Conservation (phyloP, 1,140 invertebrate species). For the Amyelois transitella region DNA sequence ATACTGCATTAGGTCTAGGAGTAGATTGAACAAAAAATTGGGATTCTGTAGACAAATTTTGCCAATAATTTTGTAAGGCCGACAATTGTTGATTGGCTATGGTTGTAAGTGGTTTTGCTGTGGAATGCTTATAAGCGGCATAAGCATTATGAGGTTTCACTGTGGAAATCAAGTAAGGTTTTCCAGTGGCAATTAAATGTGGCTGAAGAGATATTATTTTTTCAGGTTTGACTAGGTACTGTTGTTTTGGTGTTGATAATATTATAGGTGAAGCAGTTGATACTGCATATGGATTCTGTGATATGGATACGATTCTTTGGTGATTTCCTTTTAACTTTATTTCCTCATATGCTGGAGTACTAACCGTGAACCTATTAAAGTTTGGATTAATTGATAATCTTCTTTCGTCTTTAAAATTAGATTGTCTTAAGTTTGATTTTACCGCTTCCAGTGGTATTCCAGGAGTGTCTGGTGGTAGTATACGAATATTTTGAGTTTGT, state of each 20-base stretch:
- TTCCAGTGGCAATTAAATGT: slow-evolving; percentile 27
- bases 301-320: slow-evolving; percentile 22
- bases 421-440: slow-evolving; percentile 46
- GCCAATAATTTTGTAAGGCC: slow-evolving; percentile 54
- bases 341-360: slow-evolving; percentile 18
- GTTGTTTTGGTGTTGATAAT: slow-evolving; percentile 40
- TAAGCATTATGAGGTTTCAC: slow-evolving; percentile 32
- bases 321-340: slow-evolving; percentile 21
- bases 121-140: slow-evolving; percentile 35
- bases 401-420: slow-evolving; percentile 61
- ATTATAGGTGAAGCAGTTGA: slow-evolving; percentile 27
- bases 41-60: slow-evolving; percentile 31
- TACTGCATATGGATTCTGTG: slow-evolving; percentile 37
- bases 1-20: slow-evolving; percentile 28
- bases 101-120: slow-evolving; percentile 44
- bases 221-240: slow-evolving; percentile 28
- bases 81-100: slow-evolving; percentile 48
- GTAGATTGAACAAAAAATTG: slow-evolving; percentile 30
- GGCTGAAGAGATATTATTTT: slow-evolving; percentile 28
- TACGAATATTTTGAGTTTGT: slow-evolving; percentile 19
- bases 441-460: slow-evolving; percentile 26
- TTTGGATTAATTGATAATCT: slow-evolving; percentile 51
- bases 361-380: slow-evolving; percentile 34
- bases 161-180: slow-evolving; percentile 40
- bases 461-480: slow-evolving; percentile 21